These are phyloP conservation scores for Apostichopus parvimensis DNA, from an alignment of 35 echinoderm and acorn worm species.

Conservation along the genomic window DNA sequence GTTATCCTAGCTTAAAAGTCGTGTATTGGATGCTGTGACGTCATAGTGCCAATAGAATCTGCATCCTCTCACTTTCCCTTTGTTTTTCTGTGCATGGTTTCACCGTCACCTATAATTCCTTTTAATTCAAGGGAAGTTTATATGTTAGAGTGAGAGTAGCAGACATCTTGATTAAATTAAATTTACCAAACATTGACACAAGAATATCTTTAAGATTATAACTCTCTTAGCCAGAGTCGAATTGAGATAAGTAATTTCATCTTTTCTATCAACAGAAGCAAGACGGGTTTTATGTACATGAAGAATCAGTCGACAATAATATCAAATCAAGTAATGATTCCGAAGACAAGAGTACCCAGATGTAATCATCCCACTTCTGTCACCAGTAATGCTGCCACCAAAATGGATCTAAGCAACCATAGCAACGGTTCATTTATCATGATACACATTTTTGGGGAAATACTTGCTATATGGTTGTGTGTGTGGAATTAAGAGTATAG, in stretches of 20 bases:
- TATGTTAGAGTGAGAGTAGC: background rate
- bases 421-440: no score
- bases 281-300: background rate
- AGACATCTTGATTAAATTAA: background rate
- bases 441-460: no score
- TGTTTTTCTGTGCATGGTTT: no score
- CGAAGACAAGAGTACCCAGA: background rate
- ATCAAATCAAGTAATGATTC: background rate
- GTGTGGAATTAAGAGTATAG: no score
- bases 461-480: no score
- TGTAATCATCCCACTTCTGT: background rate
- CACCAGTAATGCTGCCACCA: background rate
- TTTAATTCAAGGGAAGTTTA: background rate
- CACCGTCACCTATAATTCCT: no score
- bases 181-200: no score
- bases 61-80: no score
- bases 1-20: no score
- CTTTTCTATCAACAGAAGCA: background rate
- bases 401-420: background rate
- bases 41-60: no score
- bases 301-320: background rate
- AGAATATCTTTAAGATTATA: background rate
- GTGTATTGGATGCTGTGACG: no score
- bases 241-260: background rate
- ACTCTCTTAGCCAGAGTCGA: background rate